Evolutionary conservation across 2,797 vertebrate species (phyloP).

Genomic region (Sebastiscus tertius): DNA sequence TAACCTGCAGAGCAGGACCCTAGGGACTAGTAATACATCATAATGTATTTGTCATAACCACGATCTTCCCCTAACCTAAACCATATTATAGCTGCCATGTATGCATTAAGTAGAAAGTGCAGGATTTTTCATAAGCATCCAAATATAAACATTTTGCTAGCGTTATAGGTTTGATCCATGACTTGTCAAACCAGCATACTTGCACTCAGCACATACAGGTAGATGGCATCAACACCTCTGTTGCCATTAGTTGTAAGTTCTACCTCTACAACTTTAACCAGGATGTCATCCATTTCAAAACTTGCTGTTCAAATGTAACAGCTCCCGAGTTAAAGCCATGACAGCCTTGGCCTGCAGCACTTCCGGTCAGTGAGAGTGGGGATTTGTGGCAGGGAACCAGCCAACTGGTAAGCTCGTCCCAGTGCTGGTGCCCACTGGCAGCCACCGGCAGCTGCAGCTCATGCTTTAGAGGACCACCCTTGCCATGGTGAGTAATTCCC

Average conservation of each 20-base stretch:
- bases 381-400: slow-evolving; percentile 54
- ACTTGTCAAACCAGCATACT: background rate
- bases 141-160: background rate
- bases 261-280: background rate
- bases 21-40: background rate
- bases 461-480: slow-evolving; percentile 75
- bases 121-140: background rate
- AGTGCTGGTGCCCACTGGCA: slow-evolving; percentile 70
- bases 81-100: background rate
- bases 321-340: slow-evolving; percentile 15
- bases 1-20: background rate
- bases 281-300: slow-evolving; percentile 19
- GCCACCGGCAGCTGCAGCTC: slow-evolving; percentile 38
- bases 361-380: slow-evolving; percentile 49
- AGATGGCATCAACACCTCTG: background rate
- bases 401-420: slow-evolving; percentile 52
- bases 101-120: background rate
- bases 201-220: background rate
- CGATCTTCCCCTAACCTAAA: background rate
- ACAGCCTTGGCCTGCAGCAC: slow-evolving; percentile 35
- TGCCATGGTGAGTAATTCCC: slow-evolving; percentile 79
- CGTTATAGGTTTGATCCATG: background rate
- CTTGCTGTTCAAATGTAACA: slow-evolving; percentile 14
- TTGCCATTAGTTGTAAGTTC: background rate
- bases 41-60: background rate